These are phyloP conservation scores for Danionella dracula DNA, from an alignment of 2,797 vertebrate genomes.

Conservation along the genomic window DNA sequence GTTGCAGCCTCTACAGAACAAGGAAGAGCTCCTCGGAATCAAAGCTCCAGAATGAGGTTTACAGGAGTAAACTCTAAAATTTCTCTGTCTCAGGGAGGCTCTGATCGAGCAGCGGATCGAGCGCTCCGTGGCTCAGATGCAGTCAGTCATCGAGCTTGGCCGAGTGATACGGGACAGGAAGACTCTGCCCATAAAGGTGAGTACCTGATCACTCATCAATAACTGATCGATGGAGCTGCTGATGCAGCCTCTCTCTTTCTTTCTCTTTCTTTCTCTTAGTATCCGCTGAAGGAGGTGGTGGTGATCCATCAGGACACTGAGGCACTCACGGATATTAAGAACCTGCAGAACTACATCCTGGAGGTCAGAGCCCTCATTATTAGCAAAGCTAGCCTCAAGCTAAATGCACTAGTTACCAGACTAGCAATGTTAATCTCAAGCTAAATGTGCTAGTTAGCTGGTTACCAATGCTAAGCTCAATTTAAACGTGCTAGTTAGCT, in stretches of 20 bases:
- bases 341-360: slow-evolving; percentile 90
- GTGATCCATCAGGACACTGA: slow-evolving; percentile 91
- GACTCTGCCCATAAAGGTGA: slow-evolving; percentile 92
- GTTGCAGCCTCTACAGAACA: too few species aligned
- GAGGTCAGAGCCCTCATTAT: slow-evolving; percentile 76
- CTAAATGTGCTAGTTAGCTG: too few species aligned
- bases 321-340: slow-evolving; percentile 81
- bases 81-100: slow-evolving; percentile 76
- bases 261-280: slow-evolving; percentile 66
- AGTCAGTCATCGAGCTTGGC: slow-evolving; percentile 96
- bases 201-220: too few species aligned
- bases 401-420: background rate
- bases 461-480: too few species aligned
- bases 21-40: too few species aligned
- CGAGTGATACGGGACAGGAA: slow-evolving; percentile 95
- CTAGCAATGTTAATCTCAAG: too few species aligned
- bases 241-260: slow-evolving; percentile 7
- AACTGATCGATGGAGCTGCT: background rate
- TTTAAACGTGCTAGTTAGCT: too few species aligned
- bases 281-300: slow-evolving; percentile 93
- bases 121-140: slow-evolving; percentile 87
- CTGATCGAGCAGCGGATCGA: slow-evolving; percentile 93
- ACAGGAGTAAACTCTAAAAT: too few species aligned
- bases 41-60: too few species aligned
- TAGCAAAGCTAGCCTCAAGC: too few species aligned